phyloP scores from a whole-genome alignment of 2,113 vertebrate genomes.

The Epinephelus lanceolatus region DNA sequence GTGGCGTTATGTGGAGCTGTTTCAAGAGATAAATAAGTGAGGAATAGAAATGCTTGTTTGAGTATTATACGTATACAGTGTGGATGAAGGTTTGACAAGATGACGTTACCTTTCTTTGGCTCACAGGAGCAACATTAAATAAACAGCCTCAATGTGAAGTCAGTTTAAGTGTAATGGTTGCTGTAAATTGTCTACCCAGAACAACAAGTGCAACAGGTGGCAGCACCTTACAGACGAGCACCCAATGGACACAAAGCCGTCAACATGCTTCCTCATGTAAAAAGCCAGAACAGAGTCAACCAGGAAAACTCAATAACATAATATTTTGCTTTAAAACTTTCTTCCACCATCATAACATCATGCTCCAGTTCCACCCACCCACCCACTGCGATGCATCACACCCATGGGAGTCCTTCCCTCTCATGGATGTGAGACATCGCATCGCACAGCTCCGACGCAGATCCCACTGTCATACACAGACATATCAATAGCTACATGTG shows the following conservation, averaged over 20 bases:
- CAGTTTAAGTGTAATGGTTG: background rate
- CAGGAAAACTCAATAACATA: conserved; percentile 4
- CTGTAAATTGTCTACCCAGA: background rate
- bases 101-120: background rate
- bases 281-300: conserved; percentile 7
- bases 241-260: conserved; percentile 39
- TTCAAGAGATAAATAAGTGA: background rate
- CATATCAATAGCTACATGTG: conserved; percentile 19
- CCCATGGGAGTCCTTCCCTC: conserved; percentile 2
- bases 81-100: background rate
- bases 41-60: background rate
- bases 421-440: conserved; percentile 13
- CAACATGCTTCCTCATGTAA: background rate
- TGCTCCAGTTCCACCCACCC: conserved; percentile 28
- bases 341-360: conserved; percentile 57
- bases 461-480: conserved; percentile 19
- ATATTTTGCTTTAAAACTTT: conserved; percentile 47
- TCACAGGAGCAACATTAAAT: background rate
- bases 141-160: background rate
- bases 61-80: background rate
- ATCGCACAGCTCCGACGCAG: background rate
- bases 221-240: background rate
- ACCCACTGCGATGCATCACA: background rate
- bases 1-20: background rate
- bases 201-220: background rate